Conservation (phyloP, 2,113 vertebrate species). For the Ceratotherium simum region DNA sequence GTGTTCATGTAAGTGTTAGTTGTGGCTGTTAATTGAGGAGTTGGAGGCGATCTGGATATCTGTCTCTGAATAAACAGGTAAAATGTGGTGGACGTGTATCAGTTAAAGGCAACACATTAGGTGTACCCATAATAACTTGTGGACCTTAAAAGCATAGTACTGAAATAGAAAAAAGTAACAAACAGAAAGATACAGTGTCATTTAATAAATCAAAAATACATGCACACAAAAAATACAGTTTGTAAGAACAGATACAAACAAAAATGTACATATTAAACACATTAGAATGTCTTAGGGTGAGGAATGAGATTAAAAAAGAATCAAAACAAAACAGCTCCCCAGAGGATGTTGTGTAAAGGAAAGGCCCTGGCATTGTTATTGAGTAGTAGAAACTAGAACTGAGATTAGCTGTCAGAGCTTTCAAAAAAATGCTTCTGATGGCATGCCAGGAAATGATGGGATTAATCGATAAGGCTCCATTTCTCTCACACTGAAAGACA, state of each 20-base stretch:
- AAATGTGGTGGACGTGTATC: neutral
- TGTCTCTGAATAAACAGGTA: neutral
- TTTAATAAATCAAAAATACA: constrained; percentile 32
- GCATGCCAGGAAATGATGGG: constrained; percentile 37
- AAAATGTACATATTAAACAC: neutral
- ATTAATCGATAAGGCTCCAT: constrained; percentile 54
- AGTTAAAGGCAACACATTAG: neutral
- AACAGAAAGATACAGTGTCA: neutral
- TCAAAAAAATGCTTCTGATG: neutral
- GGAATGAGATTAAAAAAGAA: neutral
- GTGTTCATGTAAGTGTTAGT: neutral
- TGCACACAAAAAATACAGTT: neutral
- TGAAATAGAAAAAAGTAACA: constrained; percentile 23
- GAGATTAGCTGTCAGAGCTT: constrained; percentile 34
- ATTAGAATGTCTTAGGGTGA: neutral
- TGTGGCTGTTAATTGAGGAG: neutral
- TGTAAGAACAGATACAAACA: neutral
- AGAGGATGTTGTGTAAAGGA: neutral
- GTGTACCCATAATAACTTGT: neutral
- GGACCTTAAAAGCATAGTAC: neutral
- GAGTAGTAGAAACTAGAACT: constrained; percentile 4
- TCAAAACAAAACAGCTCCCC: neutral
- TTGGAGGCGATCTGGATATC: neutral
- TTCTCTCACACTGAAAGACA: constrained; percentile 43
- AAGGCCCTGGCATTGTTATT: neutral